Conservation (phyloP, 1,140 invertebrate genomes). For the Cotesia typhae region DNA sequence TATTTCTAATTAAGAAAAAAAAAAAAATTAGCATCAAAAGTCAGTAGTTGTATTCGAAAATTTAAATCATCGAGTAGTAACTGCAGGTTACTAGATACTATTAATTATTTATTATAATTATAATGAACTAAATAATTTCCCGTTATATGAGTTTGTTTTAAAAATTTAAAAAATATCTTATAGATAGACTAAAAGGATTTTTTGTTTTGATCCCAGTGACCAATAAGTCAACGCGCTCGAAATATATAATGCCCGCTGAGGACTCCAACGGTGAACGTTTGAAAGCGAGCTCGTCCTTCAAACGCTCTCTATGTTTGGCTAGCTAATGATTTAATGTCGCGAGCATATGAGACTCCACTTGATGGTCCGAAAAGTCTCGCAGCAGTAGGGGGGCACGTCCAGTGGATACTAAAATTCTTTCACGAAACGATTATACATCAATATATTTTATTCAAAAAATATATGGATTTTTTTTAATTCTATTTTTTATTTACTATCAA, state of each 20-base stretch:
- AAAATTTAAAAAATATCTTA: slow-evolving; percentile 59
- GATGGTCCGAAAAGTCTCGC: slow-evolving; percentile 44
- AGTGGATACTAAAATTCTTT: slow-evolving; percentile 45
- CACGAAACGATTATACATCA: slow-evolving; percentile 53
- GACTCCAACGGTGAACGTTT: slow-evolving; percentile 56
- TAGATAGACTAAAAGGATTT: slow-evolving; percentile 59
- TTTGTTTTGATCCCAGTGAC: slow-evolving; percentile 49
- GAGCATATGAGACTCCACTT: slow-evolving; percentile 26
- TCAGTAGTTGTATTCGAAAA: no score
- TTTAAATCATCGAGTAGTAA: no score
- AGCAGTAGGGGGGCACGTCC: slow-evolving; percentile 48
- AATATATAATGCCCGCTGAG: slow-evolving; percentile 54
- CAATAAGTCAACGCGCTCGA: slow-evolving; percentile 44
- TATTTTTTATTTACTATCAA: not conserved
- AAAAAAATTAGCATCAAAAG: no score
- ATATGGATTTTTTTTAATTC: not conserved
- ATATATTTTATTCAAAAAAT: slow-evolving; percentile 38
- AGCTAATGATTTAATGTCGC: slow-evolving; percentile 52
- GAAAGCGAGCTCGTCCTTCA: slow-evolving; percentile 51
- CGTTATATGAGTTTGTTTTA: no score
- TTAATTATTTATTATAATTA: not conserved
- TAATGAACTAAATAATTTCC: not conserved
- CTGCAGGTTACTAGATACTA: no score
- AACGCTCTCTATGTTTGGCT: slow-evolving; percentile 48
- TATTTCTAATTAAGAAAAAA: no score